Evolutionary conservation across 92 coral and sea anemone genomes (phyloP), one percentile per base, ranked within the genome.

Genomic region (Phenganax marumi): DNA sequence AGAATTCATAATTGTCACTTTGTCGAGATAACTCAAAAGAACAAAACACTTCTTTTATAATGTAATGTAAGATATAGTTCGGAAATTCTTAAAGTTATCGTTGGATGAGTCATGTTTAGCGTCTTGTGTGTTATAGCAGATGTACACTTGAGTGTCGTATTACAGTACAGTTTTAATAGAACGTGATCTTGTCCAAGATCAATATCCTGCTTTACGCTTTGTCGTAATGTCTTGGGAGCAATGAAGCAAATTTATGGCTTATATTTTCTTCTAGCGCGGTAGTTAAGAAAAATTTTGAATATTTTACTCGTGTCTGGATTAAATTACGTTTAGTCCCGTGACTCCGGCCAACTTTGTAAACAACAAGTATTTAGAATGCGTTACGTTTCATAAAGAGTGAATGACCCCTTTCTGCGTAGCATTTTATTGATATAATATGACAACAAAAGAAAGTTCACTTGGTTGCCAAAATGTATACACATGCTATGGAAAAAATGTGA

Each of bases 291-390:
- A 17, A 26, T 78, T 50, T 61, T 62, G 21, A 77, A 78, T 22
- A 78, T 78, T 55, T 55, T 57, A 24, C 50, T 13, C 22, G 73
- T n/a, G 26, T 43, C 56, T 78, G 83, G 49, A 50, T 78, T 78
- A 78, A 26, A 78, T 78, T 78, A 78, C 57, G 51, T 47, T 68
- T n/a, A 77, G 48, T 21, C 83, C 51, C 83, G 83, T 78, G 83
- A 78, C 83, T 78, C 9, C 43, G 10, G 63, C 80, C 60, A 54
- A 57, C 14, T 18, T 21, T 50, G 81, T 76, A 76, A 52, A 74
- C 79, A 74, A 61, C 25, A 12, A 50, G 63, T 61, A 43, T 61
- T 62, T 0, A 12, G 4, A 10, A 22, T 33, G 22, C 14, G 60
- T 77, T 76, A n/a, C 26, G 9, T 24, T 69, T 69, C 75, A 69